Conservation (phyloP, 2,113 vertebrate genomes). For the Orthonyx spaldingii region DNA sequence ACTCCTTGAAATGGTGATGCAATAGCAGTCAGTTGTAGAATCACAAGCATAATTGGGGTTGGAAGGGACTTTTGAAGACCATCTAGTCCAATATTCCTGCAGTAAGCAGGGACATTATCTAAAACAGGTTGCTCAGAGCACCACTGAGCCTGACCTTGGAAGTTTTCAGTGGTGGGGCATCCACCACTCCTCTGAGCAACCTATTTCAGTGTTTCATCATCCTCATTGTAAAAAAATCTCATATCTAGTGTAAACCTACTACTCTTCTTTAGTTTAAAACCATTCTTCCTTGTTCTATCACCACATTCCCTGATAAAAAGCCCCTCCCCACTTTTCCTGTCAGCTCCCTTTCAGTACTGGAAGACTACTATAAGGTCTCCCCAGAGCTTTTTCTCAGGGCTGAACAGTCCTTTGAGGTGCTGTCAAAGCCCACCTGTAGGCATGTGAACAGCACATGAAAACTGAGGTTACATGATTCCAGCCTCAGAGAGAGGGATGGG, state of each 20-base stretch:
- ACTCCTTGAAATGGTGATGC: not conserved
- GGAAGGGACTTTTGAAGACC: not conserved
- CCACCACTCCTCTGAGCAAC: not conserved
- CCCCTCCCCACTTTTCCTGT: not conserved
- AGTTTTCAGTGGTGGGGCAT: not conserved
- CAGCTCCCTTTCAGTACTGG: not conserved
- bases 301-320: not conserved
- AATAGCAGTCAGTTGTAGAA: not conserved
- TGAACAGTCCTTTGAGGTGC: not conserved
- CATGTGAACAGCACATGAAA: not conserved
- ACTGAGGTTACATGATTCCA: not conserved
- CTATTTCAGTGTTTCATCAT: not conserved
- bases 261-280: not conserved
- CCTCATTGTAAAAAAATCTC: rapidly evolving
- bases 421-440: not conserved
- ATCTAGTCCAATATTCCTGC: not conserved
- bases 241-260: not conserved
- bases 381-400: not conserved
- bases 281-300: not conserved
- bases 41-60: not conserved
- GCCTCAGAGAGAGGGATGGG: not conserved
- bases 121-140: not conserved
- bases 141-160: not conserved
- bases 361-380: not conserved
- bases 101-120: not conserved